phyloP scores from a whole-genome alignment of 2,888 invertebrate genomes.

The Diogma glabrata region DNA sequence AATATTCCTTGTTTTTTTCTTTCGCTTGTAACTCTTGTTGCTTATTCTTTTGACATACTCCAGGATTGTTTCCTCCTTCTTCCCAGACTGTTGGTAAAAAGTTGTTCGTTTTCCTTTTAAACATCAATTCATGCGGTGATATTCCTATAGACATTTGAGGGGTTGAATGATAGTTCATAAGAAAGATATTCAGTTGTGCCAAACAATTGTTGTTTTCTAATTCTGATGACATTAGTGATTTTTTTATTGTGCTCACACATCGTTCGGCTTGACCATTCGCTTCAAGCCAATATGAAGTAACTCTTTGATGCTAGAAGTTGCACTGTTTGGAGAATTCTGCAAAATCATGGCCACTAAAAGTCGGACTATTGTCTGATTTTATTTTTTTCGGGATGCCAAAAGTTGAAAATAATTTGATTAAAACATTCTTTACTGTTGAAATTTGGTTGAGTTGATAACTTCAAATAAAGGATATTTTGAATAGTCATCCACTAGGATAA shows the following conservation, averaged over 20 bases:
- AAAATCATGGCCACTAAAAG: background rate
- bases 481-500: too few relatives aligned
- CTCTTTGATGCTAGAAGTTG: background rate
- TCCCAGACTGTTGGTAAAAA: background rate
- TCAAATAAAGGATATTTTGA: too few relatives aligned
- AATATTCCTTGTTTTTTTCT: too few relatives aligned
- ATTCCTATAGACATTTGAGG: background rate
- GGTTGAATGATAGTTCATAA: background rate
- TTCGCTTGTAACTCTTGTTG: too few relatives aligned
- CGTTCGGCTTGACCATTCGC: background rate
- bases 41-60: too few relatives aligned
- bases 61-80: too few relatives aligned
- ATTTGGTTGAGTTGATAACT: too few relatives aligned
- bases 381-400: too few relatives aligned
- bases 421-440: too few relatives aligned
- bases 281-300: background rate
- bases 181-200: background rate
- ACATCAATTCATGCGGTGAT: background rate
- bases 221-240: background rate
- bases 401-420: too few relatives aligned
- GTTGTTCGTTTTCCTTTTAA: background rate
- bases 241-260: background rate
- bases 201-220: background rate
- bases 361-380: background rate
- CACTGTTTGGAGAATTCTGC: background rate